Evolutionary conservation across 1,140 invertebrate species (phyloP).

Genomic region (Steinernema khuongi): DNA sequence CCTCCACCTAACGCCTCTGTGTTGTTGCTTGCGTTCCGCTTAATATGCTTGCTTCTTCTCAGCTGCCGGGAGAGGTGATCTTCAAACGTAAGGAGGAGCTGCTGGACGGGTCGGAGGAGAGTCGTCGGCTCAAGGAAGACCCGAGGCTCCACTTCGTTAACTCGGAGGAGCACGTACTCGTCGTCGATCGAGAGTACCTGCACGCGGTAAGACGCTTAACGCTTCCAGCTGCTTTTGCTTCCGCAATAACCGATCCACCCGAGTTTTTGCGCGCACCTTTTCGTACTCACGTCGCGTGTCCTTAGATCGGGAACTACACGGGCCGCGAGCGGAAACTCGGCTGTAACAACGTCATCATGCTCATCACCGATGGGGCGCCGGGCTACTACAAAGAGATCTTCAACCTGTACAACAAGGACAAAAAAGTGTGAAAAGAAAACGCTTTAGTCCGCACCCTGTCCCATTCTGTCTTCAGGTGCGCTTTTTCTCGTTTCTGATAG

Average conservation of each 20-base stretch:
- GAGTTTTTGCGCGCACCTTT: too few relatives aligned
- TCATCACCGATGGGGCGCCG: conserved; percentile 93
- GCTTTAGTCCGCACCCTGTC: background rate
- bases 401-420: conserved; percentile 74
- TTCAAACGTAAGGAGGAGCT: conserved; percentile 47
- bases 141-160: conserved; percentile 34
- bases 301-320: conserved; percentile 49
- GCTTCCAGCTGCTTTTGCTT: too few relatives aligned
- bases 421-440: conserved; percentile 44
- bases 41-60: conserved; percentile 9
- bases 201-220: conserved; percentile 40
- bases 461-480: conserved; percentile 67
- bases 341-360: conserved; percentile 96
- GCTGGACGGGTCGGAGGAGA: conserved; percentile 24
- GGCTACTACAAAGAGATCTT: conserved; percentile 87
- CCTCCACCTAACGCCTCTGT: background rate
- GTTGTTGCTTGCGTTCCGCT: background rate
- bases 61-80: conserved; percentile 21
- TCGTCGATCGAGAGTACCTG: conserved; percentile 41
- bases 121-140: conserved; percentile 20
- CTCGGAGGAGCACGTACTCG: conserved; percentile 51
- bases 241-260: too few relatives aligned
- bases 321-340: conserved; percentile 40
- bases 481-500: conserved; percentile 95
- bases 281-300: too few relatives aligned